phyloP scores from a whole-genome alignment of 1,140 invertebrate species.

The Lamellibrachia luymesi region DNA sequence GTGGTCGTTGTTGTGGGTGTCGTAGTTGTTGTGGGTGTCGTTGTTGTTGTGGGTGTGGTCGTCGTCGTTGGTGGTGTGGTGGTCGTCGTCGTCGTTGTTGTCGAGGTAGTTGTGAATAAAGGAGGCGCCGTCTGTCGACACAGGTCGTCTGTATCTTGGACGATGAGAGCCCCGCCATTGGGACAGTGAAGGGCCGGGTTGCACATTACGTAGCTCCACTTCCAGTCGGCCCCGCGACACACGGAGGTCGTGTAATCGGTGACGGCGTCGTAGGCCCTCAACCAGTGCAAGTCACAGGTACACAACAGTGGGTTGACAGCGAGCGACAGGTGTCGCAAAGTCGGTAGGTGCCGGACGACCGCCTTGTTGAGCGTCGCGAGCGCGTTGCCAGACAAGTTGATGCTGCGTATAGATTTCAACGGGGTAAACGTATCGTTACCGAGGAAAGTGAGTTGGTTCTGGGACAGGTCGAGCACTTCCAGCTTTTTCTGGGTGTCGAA shows the following conservation, averaged over 20 bases:
- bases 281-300: constrained; percentile 11
- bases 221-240: neutral
- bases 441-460: neutral
- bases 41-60: constrained; percentile 7
- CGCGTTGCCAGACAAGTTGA: neutral
- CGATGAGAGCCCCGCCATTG: no score
- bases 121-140: neutral
- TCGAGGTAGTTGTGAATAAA: constrained; percentile 12
- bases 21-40: neutral
- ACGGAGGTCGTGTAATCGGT: neutral
- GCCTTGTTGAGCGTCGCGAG: neutral
- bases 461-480: neutral
- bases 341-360: neutral
- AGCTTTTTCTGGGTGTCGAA: neutral
- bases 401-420: neutral
- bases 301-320: constrained; percentile 14
- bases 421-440: neutral
- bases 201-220: neutral
- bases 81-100: neutral
- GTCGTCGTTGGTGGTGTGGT: neutral
- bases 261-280: neutral
- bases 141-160: neutral
- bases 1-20: neutral
- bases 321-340: neutral
- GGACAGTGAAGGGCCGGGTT: neutral